Evolutionary conservation across 2,113 vertebrate species (phyloP).

Genomic region (Dromiciops gliroides): DNA sequence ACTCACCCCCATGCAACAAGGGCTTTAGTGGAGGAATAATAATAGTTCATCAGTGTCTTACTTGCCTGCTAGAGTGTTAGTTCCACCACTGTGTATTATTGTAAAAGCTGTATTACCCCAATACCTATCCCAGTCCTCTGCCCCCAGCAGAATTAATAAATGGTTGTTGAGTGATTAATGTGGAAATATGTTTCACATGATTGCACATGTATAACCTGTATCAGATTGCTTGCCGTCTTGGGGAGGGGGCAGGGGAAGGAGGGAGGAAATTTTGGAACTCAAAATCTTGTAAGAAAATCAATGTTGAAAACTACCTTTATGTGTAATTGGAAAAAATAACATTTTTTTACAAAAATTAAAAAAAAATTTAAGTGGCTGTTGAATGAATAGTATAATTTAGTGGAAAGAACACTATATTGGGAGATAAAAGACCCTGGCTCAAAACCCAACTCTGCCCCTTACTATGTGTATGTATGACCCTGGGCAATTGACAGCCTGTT

Average conservation of each 20-base stretch:
- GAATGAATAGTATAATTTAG: background rate
- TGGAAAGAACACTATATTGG: too few relatives aligned
- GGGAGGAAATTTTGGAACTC: background rate
- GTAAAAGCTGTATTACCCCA: background rate
- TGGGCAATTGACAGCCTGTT: background rate
- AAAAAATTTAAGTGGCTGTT: background rate
- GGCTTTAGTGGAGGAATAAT: background rate
- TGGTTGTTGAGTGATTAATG: background rate
- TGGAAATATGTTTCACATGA: background rate
- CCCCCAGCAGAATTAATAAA: background rate
- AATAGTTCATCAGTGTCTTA: background rate
- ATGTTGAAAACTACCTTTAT: background rate
- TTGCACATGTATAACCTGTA: background rate
- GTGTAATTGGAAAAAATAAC: background rate
- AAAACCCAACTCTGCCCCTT: fast-evolving
- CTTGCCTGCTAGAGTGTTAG: background rate
- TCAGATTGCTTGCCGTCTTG: background rate
- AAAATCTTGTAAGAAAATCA: background rate
- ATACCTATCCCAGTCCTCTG: background rate
- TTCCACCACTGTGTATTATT: background rate
- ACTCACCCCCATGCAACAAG: background rate
- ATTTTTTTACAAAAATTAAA: background rate
- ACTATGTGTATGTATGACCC: background rate
- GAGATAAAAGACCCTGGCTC: background rate
- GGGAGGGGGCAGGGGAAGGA: background rate